Percentiles rank a stretch among this genome's conserved stretches.
phyloP scores from a whole-genome alignment of 2,113 vertebrate genomes.

The Tricholaema leucomelas region DNA sequence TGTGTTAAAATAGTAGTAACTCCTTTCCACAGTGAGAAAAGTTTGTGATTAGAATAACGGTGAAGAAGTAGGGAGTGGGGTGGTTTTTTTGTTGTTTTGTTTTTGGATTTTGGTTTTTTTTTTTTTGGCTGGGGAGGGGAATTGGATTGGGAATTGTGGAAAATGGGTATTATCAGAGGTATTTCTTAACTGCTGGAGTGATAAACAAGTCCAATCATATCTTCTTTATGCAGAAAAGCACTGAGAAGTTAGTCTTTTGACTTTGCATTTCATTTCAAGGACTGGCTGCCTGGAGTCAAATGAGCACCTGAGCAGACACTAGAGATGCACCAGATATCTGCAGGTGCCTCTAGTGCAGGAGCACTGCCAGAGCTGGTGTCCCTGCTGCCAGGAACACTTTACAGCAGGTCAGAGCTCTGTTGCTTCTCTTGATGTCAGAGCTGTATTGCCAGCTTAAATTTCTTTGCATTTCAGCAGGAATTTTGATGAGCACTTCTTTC shows the following conservation, averaged over 20 bases:
- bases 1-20: not conserved
- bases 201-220: conserved; percentile 9
- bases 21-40: not conserved
- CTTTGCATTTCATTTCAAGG: conserved; percentile 27
- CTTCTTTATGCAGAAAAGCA: not conserved
- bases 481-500: not conserved
- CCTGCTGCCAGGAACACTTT: not conserved
- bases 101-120: too few relatives aligned
- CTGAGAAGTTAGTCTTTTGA: conserved; percentile 14
- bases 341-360: not conserved
- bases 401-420: not conserved
- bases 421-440: not conserved
- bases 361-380: not conserved
- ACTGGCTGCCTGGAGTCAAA: conserved; percentile 26
- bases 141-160: not conserved
- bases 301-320: conserved; percentile 1
- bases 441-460: not conserved
- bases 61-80: not conserved
- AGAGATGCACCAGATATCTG: not conserved
- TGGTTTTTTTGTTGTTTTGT: too few relatives aligned
- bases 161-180: not conserved
- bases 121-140: not conserved
- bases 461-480: conserved; percentile 15
- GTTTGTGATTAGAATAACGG: not conserved
- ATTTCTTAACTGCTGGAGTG: conserved; percentile 9